Conservation (phyloP, 2,797 vertebrate genomes). For the Gallinago stenura region DNA sequence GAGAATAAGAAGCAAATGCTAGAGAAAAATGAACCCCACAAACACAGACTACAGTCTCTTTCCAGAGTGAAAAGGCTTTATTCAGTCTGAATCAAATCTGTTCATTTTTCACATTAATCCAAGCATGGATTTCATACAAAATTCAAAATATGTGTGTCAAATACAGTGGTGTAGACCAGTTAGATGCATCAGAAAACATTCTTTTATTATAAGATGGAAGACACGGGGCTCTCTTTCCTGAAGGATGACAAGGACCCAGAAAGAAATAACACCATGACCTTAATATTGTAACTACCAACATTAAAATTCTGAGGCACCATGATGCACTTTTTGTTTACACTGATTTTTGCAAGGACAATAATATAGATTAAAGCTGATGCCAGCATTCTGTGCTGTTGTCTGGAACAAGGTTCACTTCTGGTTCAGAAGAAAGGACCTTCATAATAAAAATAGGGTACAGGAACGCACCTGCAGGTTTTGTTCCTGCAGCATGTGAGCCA, state of each 20-base stretch:
- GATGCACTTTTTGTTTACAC: not conserved
- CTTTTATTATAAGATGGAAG: not conserved
- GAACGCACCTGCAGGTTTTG: not conserved
- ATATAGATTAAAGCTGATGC: not conserved
- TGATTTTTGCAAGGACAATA: not conserved
- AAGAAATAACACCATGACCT: not conserved
- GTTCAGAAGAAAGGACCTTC: not conserved
- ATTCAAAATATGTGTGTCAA: not conserved
- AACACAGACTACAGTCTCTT: not conserved
- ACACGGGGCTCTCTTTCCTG: accelerated
- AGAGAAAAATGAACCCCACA: slow-evolving; percentile 1
- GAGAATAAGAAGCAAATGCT: slow-evolving; percentile 35
- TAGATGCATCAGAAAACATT: not conserved
- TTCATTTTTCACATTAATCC: not conserved
- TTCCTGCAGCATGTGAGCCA: not conserved
- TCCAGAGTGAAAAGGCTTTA: not conserved
- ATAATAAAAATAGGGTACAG: accelerated
- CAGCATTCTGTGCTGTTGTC: not conserved
- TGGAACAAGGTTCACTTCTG: not conserved
- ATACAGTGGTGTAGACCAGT: not conserved
- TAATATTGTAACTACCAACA: not conserved
- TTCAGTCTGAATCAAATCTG: not conserved
- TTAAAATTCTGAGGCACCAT: not conserved
- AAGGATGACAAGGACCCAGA: not conserved
- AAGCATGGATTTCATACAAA: not conserved